Percentiles rank a stretch among this genome's conserved stretches.
Evolutionary conservation across 64 coral and sea anemone species (phyloP).

Genomic region (Anthopleura sola): DNA sequence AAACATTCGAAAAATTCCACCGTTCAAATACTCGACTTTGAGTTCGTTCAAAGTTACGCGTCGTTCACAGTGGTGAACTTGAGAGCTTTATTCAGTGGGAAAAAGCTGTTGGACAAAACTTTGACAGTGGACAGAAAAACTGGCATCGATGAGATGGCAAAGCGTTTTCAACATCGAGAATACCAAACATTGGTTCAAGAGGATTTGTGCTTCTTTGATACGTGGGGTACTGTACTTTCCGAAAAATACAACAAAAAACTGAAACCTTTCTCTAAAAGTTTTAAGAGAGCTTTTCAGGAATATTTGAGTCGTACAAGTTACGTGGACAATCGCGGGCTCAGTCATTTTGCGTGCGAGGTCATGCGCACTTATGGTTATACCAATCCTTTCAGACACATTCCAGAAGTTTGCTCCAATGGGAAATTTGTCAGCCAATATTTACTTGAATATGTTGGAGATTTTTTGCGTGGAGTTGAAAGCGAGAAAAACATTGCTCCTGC

Average conservation of each 20-base stretch:
- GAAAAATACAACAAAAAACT: slow-evolving; percentile 55
- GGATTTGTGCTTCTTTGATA: slow-evolving; percentile 87
- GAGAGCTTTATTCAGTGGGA: slow-evolving; percentile 61
- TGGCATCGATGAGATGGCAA: slow-evolving; percentile 43
- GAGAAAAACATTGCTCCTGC: slow-evolving; percentile 35
- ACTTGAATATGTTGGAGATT: slow-evolving; percentile 52
- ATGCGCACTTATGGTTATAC: slow-evolving; percentile 36
- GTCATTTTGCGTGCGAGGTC: slow-evolving; percentile 59
- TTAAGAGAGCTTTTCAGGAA: slow-evolving; percentile 41
- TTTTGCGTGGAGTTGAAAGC: slow-evolving; percentile 51
- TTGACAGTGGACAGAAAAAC: slow-evolving; percentile 25
- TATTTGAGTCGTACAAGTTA: slow-evolving; percentile 37
- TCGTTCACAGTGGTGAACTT: slow-evolving; percentile 60
- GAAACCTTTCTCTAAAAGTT: slow-evolving; percentile 40
- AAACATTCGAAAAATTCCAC: slow-evolving; percentile 42
- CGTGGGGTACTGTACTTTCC: slow-evolving; percentile 66
- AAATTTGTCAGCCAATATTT: slow-evolving; percentile 68
- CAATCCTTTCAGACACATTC: slow-evolving; percentile 64
- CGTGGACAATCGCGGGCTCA: slow-evolving; percentile 64
- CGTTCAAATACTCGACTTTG: slow-evolving; percentile 71
- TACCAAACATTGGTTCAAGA: slow-evolving; percentile 92
- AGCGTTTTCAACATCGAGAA: slow-evolving; percentile 47
- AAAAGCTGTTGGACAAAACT: slow-evolving; percentile 17
- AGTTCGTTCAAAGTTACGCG: slow-evolving; percentile 74
- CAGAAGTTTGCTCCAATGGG: slow-evolving; percentile 69